Conservation (phyloP, 2,888 invertebrate genomes). For the Mythimna pallens region DNA sequence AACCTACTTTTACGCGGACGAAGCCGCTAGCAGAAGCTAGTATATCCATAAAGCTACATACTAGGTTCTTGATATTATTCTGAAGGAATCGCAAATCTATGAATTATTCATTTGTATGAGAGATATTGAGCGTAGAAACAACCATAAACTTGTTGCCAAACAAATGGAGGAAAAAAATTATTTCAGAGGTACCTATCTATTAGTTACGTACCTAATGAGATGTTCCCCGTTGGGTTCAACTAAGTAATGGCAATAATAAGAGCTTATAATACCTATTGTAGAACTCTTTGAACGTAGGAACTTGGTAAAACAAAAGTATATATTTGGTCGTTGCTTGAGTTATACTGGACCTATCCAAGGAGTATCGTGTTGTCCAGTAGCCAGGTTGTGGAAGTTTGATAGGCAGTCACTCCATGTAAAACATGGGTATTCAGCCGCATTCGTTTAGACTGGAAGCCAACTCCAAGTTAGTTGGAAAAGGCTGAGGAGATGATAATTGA, state of each 20-base stretch:
- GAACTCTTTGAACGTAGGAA: not conserved
- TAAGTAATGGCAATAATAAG: not conserved
- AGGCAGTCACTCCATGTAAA: too few relatives aligned
- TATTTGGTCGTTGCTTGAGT: not conserved
- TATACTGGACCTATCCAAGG: too few relatives aligned
- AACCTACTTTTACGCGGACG: too few relatives aligned
- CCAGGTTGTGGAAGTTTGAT: too few relatives aligned
- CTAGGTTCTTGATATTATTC: constrained; percentile 24
- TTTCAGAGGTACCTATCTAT: constrained; percentile 5
- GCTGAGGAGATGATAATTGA: too few relatives aligned
- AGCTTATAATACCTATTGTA: not conserved
- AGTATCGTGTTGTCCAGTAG: too few relatives aligned
- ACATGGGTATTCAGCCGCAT: too few relatives aligned
- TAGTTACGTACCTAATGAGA: constrained; percentile 9
- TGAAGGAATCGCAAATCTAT: constrained; percentile 22
- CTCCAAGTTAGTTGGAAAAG: too few relatives aligned
- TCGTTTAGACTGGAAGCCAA: too few relatives aligned
- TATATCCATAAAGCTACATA: constrained; percentile 22
- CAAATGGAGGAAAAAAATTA: constrained; percentile 14
- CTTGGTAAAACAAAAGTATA: not conserved
- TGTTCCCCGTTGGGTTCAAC: not conserved
- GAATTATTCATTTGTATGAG: constrained; percentile 46
- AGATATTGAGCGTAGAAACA: constrained; percentile 36
- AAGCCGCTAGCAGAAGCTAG: too few relatives aligned
- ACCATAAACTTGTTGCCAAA: constrained; percentile 50